A percentile compares a stretch with the other conserved stretches of the same genome.
These are phyloP conservation scores for Anomalospiza imberbis DNA, from an alignment of 2,797 vertebrate genomes.

Conservation along the genomic window DNA sequence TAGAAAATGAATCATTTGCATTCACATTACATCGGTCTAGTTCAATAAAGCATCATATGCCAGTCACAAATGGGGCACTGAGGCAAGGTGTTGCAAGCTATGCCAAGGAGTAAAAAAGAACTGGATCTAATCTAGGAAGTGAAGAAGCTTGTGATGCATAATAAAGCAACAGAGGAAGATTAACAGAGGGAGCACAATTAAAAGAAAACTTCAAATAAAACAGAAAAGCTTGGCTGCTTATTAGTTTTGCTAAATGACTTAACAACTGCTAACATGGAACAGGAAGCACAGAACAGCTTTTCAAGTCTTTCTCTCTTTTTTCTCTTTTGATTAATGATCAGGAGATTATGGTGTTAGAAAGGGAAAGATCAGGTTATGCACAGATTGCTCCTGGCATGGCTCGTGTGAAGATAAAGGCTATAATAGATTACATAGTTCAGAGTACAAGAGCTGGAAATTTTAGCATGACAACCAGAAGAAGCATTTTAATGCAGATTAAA, in stretches of 20 bases:
- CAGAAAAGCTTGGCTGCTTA: background rate
- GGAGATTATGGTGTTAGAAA: constrained; percentile 35
- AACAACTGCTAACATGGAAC: background rate
- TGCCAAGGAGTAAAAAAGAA: background rate
- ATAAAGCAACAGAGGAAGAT: background rate
- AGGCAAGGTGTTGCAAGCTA: background rate
- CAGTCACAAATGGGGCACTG: background rate
- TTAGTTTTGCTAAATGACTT: constrained; percentile 14
- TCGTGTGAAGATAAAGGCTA: background rate
- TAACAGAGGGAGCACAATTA: background rate
- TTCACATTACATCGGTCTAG: background rate
- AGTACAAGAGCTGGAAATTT: background rate
- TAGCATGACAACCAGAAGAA: background rate
- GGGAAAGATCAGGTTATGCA: background rate
- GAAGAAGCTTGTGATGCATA: background rate
- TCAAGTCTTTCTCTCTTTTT: background rate
- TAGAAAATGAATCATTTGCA: background rate
- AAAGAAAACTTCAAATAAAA: constrained; percentile 14
- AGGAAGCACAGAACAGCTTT: background rate
- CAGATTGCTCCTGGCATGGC: background rate
- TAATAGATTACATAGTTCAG: background rate
- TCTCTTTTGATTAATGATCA: constrained; percentile 5
- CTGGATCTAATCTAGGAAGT: background rate
- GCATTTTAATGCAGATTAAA: background rate
- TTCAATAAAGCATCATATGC: background rate